Base-by-base conservation (phyloP, 2,888 invertebrate species). In the Clepsis dumicolana region DNA sequence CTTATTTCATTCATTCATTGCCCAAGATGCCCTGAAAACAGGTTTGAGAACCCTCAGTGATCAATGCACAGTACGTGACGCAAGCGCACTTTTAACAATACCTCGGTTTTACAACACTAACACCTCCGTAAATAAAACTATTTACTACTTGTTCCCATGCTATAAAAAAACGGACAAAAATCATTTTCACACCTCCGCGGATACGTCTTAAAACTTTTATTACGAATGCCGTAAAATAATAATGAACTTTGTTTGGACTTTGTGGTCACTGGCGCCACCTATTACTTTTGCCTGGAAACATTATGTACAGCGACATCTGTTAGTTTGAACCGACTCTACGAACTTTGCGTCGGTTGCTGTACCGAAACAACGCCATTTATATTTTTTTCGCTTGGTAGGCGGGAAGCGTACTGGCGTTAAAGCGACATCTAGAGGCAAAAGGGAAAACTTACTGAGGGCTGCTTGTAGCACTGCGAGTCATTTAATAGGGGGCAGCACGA, bases 151-250 rank as follows among this genome's bases (percentile, higher is more conserved):
- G 82, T 93, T 93, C 93, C 88, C 93, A 93, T 93, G 92, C 81
- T 80, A 80, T 76, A 78, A 78, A 77, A 72, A 77, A 79, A 83
- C 86, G 83, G 89, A 90, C 89, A 87, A 88, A 90, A 91, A 90
- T 90, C 73, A 91, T 91, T 92, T 92, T 93, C 91, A 93, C 93
- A 93, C 93, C 93, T 93, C 88, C 88, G 87, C 85, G 85, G 89
- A 87, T 89, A 87, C 87, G 84, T 84, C 87, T 87, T 83, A 82
- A 82, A 78, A 82, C 79, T 87, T 90, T 90, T 90, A 89, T 89
- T 88, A 86, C 81, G 83, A 84, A 86, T 89, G 87, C 90, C 89
- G 87, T 91, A 87, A 91, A 91, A 86, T 90, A 88, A 89, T 89
- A 87, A 90, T 88, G 84, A 88, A 88, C 88, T 89, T 89, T 87